These are phyloP conservation scores for Orchestes rusci DNA, from an alignment of 2,888 invertebrate genomes.

Conservation along the genomic window DNA sequence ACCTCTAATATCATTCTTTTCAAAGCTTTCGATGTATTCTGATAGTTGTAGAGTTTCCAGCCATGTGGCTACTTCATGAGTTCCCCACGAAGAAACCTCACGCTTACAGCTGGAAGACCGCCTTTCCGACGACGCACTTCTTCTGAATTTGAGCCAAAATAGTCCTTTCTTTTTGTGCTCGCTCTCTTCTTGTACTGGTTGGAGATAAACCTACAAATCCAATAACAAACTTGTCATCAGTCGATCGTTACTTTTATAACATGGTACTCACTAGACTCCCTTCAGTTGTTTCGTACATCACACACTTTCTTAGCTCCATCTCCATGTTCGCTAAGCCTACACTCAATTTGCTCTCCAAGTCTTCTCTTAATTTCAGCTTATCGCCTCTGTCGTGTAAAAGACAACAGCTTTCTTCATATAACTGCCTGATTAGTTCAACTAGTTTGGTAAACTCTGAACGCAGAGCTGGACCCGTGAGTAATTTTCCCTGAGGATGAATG, in stretches of 20 bases:
- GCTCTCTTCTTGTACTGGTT: constrained; percentile 29
- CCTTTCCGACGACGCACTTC: constrained; percentile 42
- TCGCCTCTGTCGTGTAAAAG: constrained; percentile 62
- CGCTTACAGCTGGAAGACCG: constrained; percentile 46
- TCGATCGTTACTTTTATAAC: too few species aligned
- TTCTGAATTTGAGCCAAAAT: constrained; percentile 63
- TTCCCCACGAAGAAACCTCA: constrained; percentile 68
- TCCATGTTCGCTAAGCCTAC: constrained; percentile 62
- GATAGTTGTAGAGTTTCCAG: constrained; percentile 79
- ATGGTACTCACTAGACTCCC: constrained; percentile 49
- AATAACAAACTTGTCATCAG: not conserved
- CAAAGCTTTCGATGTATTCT: constrained; percentile 87
- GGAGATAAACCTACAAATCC: constrained; percentile 16
- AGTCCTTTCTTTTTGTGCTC: constrained; percentile 54
- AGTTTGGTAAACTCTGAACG: constrained; percentile 71
- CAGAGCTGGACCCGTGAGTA: constrained; percentile 65
- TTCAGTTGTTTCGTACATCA: constrained; percentile 50
- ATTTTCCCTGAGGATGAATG: constrained; percentile 74
- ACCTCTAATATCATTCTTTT: constrained; percentile 86
- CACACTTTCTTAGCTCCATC: constrained; percentile 62
- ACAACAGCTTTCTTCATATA: constrained; percentile 68
- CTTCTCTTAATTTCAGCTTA: constrained; percentile 56
- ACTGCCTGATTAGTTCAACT: constrained; percentile 56
- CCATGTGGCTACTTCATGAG: constrained; percentile 86
- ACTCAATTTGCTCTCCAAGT: constrained; percentile 62